Conservation (phyloP, 2,888 invertebrate genomes). For the Luffia ferchaultella region DNA sequence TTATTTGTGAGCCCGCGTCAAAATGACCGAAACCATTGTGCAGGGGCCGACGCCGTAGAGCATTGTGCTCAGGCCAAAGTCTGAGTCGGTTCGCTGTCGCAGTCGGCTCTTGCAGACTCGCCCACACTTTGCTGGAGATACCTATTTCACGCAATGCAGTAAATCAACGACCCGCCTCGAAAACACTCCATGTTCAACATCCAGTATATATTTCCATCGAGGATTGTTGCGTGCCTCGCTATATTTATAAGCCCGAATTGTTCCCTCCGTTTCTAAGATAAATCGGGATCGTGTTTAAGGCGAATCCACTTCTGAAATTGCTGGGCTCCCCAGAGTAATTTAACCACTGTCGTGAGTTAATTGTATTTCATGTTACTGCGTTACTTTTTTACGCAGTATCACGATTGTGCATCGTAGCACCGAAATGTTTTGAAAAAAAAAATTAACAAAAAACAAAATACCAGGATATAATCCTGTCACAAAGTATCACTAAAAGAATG, state of each 20-base stretch:
- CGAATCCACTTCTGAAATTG: neutral
- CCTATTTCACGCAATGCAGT: neutral
- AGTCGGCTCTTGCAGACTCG: no score
- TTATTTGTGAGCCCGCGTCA: neutral
- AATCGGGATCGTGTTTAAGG: neutral
- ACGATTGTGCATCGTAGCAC: no score
- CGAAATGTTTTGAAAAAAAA: no score
- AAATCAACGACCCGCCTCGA: neutral
- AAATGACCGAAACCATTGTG: neutral
- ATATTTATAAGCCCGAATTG: neutral
- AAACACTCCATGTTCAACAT: neutral
- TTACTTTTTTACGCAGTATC: no score
- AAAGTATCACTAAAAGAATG: no score
- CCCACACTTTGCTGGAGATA: no score
- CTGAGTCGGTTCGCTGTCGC: no score
- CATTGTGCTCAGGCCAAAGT: no score
- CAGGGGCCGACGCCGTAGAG: neutral
- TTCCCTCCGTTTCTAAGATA: neutral
- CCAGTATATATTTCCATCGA: neutral
- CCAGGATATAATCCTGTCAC: no score
- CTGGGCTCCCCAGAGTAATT: neutral
- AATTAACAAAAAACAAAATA: no score
- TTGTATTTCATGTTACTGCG: neutral
- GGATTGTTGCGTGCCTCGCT: neutral
- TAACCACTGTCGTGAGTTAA: neutral